Conservation (phyloP, 1,140 invertebrate species). For the Cotesia typhae region DNA sequence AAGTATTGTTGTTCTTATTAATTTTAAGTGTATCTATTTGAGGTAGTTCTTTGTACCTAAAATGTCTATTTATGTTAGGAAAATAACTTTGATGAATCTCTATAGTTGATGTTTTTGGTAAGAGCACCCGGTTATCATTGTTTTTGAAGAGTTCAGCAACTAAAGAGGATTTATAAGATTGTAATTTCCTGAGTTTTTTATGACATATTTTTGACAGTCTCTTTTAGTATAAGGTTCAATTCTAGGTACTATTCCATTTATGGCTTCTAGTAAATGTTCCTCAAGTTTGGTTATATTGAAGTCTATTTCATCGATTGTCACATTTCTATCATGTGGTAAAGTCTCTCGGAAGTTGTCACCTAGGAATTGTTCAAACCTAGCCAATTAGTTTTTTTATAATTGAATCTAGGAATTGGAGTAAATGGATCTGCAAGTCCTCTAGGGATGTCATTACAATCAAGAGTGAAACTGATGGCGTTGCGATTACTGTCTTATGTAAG, state of each 20-base stretch:
- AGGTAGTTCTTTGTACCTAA: no score
- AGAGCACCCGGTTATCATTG: no score
- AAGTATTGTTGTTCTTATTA: no score
- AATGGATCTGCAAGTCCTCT: neutral
- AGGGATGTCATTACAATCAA: neutral
- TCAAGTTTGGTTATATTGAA: neutral
- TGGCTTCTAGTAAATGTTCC: constrained; percentile 2
- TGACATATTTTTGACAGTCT: no score
- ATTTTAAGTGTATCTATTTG: no score
- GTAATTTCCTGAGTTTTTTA: no score
- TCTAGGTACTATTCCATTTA: neutral
- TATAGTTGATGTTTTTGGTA: no score
- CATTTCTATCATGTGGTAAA: constrained; percentile 18
- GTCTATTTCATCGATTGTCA: constrained; percentile 31
- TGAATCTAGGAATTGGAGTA: neutral
- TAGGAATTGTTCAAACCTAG: constrained; percentile 21
- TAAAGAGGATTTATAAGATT: no score
- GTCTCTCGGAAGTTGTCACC: neutral
- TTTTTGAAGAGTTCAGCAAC: no score
- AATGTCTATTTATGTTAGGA: no score
- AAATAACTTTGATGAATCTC: no score
- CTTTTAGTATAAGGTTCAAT: no score
- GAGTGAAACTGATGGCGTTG: neutral
- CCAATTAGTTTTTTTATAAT: constrained; percentile 38
- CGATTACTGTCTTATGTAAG: neutral